phyloP scores from a whole-genome alignment of 2,113 vertebrate species.

The Lontra canadensis region DNA sequence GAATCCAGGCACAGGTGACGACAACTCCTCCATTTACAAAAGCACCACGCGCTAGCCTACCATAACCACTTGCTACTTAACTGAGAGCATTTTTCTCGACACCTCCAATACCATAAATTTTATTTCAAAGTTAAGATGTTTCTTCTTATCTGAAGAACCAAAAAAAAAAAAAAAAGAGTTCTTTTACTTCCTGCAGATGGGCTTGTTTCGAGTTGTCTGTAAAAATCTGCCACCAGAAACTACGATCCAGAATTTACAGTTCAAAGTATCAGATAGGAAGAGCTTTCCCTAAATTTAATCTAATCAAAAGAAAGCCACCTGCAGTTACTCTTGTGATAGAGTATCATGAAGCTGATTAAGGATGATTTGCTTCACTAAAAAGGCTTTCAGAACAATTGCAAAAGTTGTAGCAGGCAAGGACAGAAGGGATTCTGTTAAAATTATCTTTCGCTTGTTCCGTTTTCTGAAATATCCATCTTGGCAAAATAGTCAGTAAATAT shows the following conservation, averaged over 20 bases:
- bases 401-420: background rate
- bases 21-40: background rate
- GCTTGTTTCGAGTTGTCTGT: background rate
- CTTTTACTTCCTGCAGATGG: background rate
- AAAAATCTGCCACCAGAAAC: background rate
- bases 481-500: background rate
- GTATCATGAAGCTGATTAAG: background rate
- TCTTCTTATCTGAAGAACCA: background rate
- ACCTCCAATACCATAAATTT: background rate
- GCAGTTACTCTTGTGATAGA: background rate
- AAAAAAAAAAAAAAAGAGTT: background rate
- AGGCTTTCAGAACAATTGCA: background rate
- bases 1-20: accelerated
- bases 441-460: background rate
- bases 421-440: background rate
- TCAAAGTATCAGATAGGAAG: background rate
- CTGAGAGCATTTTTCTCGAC: background rate
- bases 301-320: slow-evolving; percentile 37
- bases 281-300: background rate
- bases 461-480: background rate
- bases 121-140: background rate
- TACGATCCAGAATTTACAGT: background rate
- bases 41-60: background rate
- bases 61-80: background rate
- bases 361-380: background rate